Evolutionary conservation across 1,140 invertebrate genomes (phyloP), one percentile per base, ranked within the genome.

Genomic region (Paramacrobiotus metropolitanus): DNA sequence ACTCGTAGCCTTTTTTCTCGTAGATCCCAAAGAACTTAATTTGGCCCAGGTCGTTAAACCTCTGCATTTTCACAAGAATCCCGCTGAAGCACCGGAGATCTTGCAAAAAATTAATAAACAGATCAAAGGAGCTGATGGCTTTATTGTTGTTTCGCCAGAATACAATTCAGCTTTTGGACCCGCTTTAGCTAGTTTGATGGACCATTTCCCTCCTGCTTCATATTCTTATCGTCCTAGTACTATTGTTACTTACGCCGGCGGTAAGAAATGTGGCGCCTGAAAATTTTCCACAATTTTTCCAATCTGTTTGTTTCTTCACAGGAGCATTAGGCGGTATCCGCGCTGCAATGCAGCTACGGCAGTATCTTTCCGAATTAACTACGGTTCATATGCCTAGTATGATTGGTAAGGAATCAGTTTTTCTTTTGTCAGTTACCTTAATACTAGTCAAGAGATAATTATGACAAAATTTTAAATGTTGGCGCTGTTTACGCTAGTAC

Each of bases 241-340:
- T 4, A 73, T 77, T 60, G 69, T 77, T 45, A 67, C 67, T 21
- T 77, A 77, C 65, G 76, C 76, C 9, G 40, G 68, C 55, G 75
- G 76, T 75, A 64, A 67, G 67, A n/a, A n/a, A n/a, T n/a, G n/a
- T n/a, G n/a, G n/a, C n/a, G n/a, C n/a, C n/a, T n/a, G n/a, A n/a
- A n/a, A n/a, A n/a, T n/a, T n/a, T n/a, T n/a, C n/a, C n/a, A n/a
- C n/a, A n/a, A n/a, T n/a, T n/a, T n/a, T n/a, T n/a, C n/a, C n/a
- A n/a, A n/a, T n/a, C n/a, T n/a, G n/a, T n/a, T n/a, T n/a, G n/a
- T n/a, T n/a, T n/a, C n/a, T n/a, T n/a, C n/a, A n/a, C n/a, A n/a
- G n/a, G n/a, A n/a, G n/a, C n/a, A n/a, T 29, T 67, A 65, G 77
- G 76, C 21, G 77, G 77, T 2, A 68, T 75, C 48, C 66, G 74